Evolutionary conservation across 2,888 invertebrate species (phyloP), one percentile per base, ranked within the genome.

Genomic region (Phyto melanocephala): DNA sequence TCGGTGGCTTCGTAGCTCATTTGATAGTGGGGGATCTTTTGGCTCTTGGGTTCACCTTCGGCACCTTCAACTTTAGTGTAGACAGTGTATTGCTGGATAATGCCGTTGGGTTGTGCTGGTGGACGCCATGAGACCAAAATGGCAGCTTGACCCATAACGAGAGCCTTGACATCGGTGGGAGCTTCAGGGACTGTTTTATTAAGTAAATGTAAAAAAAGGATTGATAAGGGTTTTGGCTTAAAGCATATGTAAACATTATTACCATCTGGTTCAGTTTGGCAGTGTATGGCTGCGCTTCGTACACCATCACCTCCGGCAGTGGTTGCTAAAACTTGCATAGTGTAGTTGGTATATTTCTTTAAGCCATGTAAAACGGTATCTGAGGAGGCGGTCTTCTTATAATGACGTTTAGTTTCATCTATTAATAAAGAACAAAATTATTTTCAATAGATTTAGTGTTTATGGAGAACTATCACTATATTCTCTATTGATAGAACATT

Each of bases 261-360:
- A 97, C 98, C 96, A 91, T 98, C 98, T 92, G 98, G 98, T 92
- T 97, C 97, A 63, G 98, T 98, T 92, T 96, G 96, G 90, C 98
- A 97, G 91, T 97, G 97, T 86, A 98, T 96, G 78, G 91, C 86
- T n/a, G 87, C 87, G 86, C 91, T 91, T 86, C 97, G 94, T 56
- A 97, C 97, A 83, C 98, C 98, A 90, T 98, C 98, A 11, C 99
- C 99, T 84, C 97, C 98, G 75, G 97, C 95, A 7, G 98, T 98
- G 87, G 95, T 98, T 22, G 98, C 98, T 86, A 98, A 92, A 37
- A 99, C 97, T 93, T 98, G 97, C 95, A 99, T 97, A 77, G 97
- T 98, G 92, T 98, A 99, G 92, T 99, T 98, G 1, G 98, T 98
- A 92, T 95, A 98, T 91, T 98, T 98, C 91, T 97, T 96, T 70